A percentile compares a stretch with the other conserved stretches of the same genome.
Evolutionary conservation across 37 sponge, comb jelly and placozoan genomes (phyloP).

Genomic region (Ianthella basta): DNA sequence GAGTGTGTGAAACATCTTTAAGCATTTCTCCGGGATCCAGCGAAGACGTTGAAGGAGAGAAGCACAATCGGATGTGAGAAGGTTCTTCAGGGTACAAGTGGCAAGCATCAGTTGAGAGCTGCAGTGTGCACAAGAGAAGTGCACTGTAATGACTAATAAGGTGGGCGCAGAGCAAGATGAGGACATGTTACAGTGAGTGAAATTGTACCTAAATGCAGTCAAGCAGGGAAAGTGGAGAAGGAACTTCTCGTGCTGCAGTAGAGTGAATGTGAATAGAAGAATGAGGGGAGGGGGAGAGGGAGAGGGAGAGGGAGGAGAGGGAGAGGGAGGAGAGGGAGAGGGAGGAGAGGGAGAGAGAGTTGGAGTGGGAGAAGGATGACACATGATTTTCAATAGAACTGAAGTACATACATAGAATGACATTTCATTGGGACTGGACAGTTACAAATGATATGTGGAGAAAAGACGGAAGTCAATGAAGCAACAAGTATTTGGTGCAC

Average conservation of each 20-base stretch:
- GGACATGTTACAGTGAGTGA: background rate
- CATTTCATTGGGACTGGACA: too few relatives aligned
- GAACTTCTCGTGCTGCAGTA: constrained; percentile 58
- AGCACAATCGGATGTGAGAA: constrained; percentile 9
- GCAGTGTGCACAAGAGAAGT: background rate
- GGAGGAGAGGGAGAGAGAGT: too few relatives aligned
- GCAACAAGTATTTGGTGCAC: background rate
- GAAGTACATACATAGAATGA: too few relatives aligned
- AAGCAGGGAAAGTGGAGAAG: constrained; percentile 67
- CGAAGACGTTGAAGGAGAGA: constrained; percentile 20
- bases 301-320: too few relatives aligned
- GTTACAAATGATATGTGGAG: too few relatives aligned
- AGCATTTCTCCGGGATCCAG: constrained; percentile 37
- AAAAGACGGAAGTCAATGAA: too few relatives aligned
- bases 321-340: too few relatives aligned
- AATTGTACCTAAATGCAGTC: constrained; percentile 57
- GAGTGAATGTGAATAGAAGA: background rate
- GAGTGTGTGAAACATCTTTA: constrained; percentile 6
- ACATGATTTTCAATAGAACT: too few relatives aligned
- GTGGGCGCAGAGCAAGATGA: background rate
- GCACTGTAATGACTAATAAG: background rate
- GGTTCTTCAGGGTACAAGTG: constrained; percentile 23
- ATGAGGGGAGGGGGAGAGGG: too few relatives aligned
- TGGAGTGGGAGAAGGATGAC: too few relatives aligned
- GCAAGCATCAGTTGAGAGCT: constrained; percentile 60